Conservation (phyloP, 2,113 vertebrate species). For the Pseudolaguvia tuberculata region DNA sequence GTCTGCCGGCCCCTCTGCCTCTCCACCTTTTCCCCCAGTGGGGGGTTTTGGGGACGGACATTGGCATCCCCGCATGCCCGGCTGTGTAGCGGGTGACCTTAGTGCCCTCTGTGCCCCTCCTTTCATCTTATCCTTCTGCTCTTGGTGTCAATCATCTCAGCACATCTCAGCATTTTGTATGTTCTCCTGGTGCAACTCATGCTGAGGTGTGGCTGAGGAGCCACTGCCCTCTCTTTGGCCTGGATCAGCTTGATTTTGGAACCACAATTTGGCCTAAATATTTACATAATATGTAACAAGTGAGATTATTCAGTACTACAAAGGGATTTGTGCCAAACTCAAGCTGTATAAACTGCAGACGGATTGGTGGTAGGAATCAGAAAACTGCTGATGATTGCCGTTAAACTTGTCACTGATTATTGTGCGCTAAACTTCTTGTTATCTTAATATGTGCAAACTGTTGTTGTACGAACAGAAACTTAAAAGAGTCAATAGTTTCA, state of each 20-base stretch:
- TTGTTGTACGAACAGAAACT: background rate
- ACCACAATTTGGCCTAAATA: background rate
- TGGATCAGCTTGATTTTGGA: conserved; percentile 9
- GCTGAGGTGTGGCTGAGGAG: background rate
- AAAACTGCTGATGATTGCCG: background rate
- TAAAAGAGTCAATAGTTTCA: background rate
- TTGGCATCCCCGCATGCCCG: conserved; percentile 43
- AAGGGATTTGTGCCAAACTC: no score
- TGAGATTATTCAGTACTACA: no score
- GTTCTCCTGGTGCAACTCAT: background rate
- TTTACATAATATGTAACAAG: conserved; percentile 23
- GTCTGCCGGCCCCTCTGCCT: conserved; percentile 85
- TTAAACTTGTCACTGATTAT: background rate
- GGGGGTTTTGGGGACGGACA: conserved; percentile 35
- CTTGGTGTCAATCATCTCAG: conserved; percentile 32
- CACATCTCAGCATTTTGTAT: conserved; percentile 1
- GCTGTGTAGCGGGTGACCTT: conserved; percentile 31
- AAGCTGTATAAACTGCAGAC: no score
- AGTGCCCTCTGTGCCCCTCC: conserved; percentile 28
- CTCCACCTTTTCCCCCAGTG: conserved; percentile 50
- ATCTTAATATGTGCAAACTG: conserved; percentile 1
- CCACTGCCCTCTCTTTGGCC: conserved; percentile 31
- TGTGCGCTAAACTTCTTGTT: background rate
- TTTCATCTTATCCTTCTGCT: conserved; percentile 23
- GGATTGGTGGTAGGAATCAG: background rate